Evolutionary conservation across 2,113 vertebrate genomes (phyloP).

Genomic region (Tragelaphus scriptus): DNA sequence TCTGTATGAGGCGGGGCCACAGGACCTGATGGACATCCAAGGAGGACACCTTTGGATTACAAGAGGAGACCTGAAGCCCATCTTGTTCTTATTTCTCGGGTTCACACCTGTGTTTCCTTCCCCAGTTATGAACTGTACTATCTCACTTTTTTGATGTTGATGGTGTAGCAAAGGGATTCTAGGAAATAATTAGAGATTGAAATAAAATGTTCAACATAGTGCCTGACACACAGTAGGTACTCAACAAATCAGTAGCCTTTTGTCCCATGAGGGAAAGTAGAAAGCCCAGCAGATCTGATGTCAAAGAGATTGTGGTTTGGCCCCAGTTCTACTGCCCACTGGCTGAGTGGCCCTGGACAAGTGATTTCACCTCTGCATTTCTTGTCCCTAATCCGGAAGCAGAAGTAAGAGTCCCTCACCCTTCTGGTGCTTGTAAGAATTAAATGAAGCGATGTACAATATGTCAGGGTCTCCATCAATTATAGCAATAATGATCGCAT

Average conservation of each 20-base stretch:
- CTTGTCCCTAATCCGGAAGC: background rate
- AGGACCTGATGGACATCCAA: background rate
- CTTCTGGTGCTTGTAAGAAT: background rate
- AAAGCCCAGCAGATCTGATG: background rate
- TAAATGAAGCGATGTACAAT: background rate
- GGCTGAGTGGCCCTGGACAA: background rate
- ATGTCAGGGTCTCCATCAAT: background rate
- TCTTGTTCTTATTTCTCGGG: background rate
- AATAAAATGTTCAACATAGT: background rate
- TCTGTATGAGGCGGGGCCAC: background rate
- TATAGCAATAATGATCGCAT: fast-evolving
- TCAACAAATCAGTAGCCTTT: background rate
- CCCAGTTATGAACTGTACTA: background rate
- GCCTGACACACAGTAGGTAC: background rate
- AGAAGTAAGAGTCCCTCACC: background rate
- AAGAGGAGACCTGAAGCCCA: background rate
- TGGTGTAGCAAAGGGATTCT: background rate
- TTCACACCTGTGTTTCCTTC: background rate
- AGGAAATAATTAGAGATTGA: background rate
- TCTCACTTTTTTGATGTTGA: background rate
- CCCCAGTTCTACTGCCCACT: background rate
- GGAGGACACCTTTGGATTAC: background rate
- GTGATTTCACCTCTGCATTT: background rate
- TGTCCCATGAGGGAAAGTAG: background rate
- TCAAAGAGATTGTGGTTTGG: background rate